Evolutionary conservation across 2,888 invertebrate species (phyloP).

Genomic region (Diarsia dahlii): DNA sequence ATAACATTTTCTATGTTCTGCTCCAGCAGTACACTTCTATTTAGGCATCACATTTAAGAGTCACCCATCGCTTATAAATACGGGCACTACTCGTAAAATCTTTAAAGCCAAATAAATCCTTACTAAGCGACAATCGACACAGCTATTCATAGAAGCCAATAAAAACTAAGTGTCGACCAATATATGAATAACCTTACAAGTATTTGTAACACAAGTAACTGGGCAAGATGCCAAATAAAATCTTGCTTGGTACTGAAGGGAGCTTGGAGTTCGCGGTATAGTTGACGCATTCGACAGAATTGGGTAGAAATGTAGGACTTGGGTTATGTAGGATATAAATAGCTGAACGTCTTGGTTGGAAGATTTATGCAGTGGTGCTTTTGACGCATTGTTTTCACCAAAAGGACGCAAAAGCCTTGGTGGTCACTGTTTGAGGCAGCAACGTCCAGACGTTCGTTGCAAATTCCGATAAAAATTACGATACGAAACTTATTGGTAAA

Average conservation of each 20-base stretch:
- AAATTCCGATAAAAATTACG: too few relatives aligned
- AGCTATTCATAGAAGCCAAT: constrained; percentile 63
- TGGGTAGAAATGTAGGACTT: not conserved
- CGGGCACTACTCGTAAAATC: not conserved
- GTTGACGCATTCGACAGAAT: constrained; percentile 29
- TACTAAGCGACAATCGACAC: constrained; percentile 51
- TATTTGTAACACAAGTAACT: constrained; percentile 55
- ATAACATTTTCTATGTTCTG: not conserved
- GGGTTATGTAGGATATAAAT: constrained; percentile 8
- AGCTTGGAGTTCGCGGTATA: constrained; percentile 23
- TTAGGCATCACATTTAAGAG: not conserved
- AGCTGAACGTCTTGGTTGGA: not conserved
- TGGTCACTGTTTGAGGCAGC: not conserved
- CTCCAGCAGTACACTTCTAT: not conserved
- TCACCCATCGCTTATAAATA: not conserved
- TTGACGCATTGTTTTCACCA: not conserved
- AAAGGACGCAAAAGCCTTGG: not conserved
- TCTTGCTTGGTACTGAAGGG: constrained; percentile 43
- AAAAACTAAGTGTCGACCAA: constrained; percentile 63
- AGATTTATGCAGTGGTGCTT: not conserved
- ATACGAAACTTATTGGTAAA: too few relatives aligned
- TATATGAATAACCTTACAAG: constrained; percentile 63
- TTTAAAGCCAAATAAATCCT: constrained; percentile 15
- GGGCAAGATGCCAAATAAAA: constrained; percentile 66
- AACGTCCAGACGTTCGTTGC: too few relatives aligned